phyloP scores from a whole-genome alignment of 2,113 vertebrate species.

The Vimba vimba region DNA sequence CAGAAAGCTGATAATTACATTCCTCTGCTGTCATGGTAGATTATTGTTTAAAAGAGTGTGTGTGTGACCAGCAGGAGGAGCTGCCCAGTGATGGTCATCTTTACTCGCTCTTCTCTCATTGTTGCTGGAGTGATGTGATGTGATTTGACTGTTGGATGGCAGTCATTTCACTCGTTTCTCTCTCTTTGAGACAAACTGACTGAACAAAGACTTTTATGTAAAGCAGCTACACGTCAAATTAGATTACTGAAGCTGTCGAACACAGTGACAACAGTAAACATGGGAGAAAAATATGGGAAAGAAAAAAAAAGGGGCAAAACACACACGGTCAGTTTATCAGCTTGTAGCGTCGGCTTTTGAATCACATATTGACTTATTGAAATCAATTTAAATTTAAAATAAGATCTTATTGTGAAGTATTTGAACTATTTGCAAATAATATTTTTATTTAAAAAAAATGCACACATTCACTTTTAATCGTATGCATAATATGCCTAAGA shows the following conservation, averaged over 20 bases:
- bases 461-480: background rate
- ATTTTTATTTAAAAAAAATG: too few species aligned
- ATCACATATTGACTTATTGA: too few species aligned
- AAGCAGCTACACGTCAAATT: background rate
- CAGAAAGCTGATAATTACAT: background rate
- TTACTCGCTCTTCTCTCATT: slow-evolving; percentile 2
- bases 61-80: slow-evolving; percentile 38
- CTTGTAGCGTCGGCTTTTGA: background rate
- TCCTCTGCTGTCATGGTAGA: background rate
- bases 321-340: background rate
- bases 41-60: background rate
- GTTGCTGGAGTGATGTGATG: slow-evolving; percentile 3
- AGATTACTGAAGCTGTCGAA: background rate
- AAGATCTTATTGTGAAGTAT: background rate
- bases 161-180: background rate
- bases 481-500: too few species aligned
- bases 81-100: background rate
- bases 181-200: background rate
- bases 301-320: background rate
- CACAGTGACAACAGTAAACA: background rate
- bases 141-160: background rate
- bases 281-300: background rate
- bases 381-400: too few species aligned
- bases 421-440: background rate
- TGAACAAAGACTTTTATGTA: slow-evolving; percentile 9